Evolutionary conservation across 2,113 vertebrate genomes (phyloP), one percentile per base, ranked within the genome.

Genomic region (Pygoscelis antarcticus): DNA sequence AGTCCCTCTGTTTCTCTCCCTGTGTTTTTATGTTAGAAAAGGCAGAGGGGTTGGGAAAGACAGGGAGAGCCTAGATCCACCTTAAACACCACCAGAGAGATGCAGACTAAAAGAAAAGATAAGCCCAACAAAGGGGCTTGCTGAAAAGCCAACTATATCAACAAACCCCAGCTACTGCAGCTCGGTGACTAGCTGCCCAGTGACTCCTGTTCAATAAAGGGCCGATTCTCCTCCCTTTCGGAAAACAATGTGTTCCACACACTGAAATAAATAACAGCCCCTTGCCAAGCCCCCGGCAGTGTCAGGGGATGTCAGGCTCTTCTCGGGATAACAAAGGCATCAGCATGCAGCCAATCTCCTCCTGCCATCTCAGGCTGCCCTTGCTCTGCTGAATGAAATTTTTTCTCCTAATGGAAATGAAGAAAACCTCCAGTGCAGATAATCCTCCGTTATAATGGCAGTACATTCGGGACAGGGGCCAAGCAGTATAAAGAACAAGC

Each of bases 301-400:
- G 96, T 91, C 97, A 97, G 93, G 95, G 80, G 79, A 36, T 51
- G 96, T 92, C 97, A 97, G 97, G 96, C 92, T 97, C 95, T 80
- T 92, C 91, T 92, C 64, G 0, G 1, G 44, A 77, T 79, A 90
- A 97, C 96, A 96, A 95, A 87, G 76, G 87, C 79, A 0, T 81
- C 84, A 96, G 92, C 64, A 36, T 18, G 38, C 79, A 89, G 77
- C 77, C 69, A 47, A 61, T 86, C 96, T 49, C 87, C 94, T 93
- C 83, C 90, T 93, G 91, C 93, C 96, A 91, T 85, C 83, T 60
- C 88, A 66, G 83, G 66, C 95, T 87, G 79, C 60, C 66, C 82
- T 94, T 18, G 46, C 77, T 64, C 36, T 0, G 0, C 47, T 78
- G 69, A 94, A 94, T 77, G 87, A 87, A 87, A 23, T 88, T 95